Evolutionary conservation across 2,888 invertebrate species (phyloP).

Genomic region (Colletes collaris): DNA sequence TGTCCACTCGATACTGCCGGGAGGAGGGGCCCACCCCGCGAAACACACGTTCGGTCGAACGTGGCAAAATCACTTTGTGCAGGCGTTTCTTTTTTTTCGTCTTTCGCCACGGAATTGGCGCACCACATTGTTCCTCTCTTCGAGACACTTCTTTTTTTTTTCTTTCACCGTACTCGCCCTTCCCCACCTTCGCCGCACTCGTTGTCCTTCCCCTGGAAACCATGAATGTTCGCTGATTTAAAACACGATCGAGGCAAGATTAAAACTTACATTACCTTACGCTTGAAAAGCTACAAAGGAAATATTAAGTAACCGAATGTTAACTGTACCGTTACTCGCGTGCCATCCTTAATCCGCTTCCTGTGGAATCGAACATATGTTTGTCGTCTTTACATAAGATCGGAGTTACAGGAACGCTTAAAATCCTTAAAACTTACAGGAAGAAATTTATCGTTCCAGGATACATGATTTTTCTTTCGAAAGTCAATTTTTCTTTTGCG

Average conservation of each 20-base stretch:
- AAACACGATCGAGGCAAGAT: neutral
- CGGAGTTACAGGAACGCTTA: neutral
- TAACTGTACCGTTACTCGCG: conserved; percentile 29
- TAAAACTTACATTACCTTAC: neutral
- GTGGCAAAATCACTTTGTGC: conserved; percentile 36
- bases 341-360: conserved; percentile 13
- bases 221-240: neutral
- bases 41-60: conserved; percentile 52
- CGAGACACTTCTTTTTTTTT: neutral
- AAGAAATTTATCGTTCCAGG: too few species aligned
- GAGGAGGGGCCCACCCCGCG: conserved; percentile 44
- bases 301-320: conserved; percentile 22
- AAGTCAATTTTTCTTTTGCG: neutral
- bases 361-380: conserved; percentile 42
- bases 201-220: neutral
- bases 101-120: conserved; percentile 1
- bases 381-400: neutral
- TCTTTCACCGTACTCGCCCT: neutral
- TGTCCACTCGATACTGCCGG: conserved; percentile 23
- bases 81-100: neutral
- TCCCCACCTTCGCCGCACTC: neutral
- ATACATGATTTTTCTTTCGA: neutral
- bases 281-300: neutral
- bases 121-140: conserved; percentile 9
- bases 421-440: neutral